Percentiles rank a stretch among this genome's conserved stretches.
phyloP scores from a whole-genome alignment of 2,113 vertebrate species.

The Stomatorhinus ivindoensis region DNA sequence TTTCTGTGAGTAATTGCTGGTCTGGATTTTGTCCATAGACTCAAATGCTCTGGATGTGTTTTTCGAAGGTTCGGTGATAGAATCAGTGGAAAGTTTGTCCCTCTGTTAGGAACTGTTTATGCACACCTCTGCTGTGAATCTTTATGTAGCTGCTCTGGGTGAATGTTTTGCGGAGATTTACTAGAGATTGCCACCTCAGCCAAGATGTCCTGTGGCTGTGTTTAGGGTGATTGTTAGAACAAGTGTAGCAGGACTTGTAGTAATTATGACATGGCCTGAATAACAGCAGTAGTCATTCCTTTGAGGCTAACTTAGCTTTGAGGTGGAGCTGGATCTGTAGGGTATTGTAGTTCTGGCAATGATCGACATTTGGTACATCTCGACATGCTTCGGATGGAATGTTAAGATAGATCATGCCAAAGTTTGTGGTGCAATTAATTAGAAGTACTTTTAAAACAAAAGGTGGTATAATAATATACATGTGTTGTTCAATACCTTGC shows the following conservation, averaged over 20 bases:
- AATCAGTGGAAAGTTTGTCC: not conserved
- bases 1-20: not conserved
- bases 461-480: not conserved
- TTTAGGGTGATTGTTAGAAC: not conserved
- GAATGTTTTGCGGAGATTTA: not conserved
- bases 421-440: not conserved
- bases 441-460: not conserved
- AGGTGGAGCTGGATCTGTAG: not conserved
- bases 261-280: not conserved
- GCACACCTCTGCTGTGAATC: not conserved
- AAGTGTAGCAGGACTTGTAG: not conserved
- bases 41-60: not conserved
- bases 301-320: not conserved
- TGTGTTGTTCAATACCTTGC: not conserved
- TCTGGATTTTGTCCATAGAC: not conserved
- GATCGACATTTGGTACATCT: not conserved
- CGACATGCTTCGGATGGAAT: not conserved
- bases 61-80: not conserved
- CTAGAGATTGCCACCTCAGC: not conserved
- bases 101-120: not conserved
- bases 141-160: not conserved
- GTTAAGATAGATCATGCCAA: not conserved
- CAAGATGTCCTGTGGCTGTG: not conserved
- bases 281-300: not conserved
- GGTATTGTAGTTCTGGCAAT: not conserved